Conservation (phyloP, 1,140 invertebrate genomes). For the Drosophila murphyi region DNA sequence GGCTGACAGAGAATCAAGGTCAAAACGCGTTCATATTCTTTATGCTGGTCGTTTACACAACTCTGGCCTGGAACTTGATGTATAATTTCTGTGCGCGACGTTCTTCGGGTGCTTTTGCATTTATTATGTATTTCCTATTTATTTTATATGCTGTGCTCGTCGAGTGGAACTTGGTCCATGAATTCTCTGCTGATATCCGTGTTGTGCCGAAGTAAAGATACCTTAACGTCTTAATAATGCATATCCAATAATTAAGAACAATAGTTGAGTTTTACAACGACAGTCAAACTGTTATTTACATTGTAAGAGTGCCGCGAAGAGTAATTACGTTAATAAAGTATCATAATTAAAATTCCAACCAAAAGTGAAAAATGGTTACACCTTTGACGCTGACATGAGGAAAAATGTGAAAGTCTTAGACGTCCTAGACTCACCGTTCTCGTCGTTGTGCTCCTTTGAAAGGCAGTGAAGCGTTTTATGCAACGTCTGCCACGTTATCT, state of each 20-base stretch:
- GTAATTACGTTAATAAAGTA: constrained; percentile 73
- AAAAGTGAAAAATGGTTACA: constrained; percentile 32
- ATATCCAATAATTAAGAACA: no score
- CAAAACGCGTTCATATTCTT: constrained; percentile 46
- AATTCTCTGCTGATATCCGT: neutral
- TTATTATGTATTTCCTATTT: constrained; percentile 36
- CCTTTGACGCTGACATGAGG: neutral
- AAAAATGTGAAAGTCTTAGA: neutral
- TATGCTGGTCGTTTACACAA: constrained; percentile 29
- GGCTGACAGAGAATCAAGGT: constrained; percentile 48
- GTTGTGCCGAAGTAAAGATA: neutral
- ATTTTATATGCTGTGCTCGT: constrained; percentile 25
- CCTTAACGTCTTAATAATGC: no score
- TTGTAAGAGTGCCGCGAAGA: constrained; percentile 11
- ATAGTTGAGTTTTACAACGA: no score
- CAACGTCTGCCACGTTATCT: constrained; percentile 28
- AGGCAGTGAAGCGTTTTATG: constrained; percentile 38
- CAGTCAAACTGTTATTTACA: neutral
- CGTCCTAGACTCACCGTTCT: neutral
- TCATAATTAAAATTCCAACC: constrained; percentile 57
- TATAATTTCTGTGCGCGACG: constrained; percentile 50
- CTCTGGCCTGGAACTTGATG: constrained; percentile 33
- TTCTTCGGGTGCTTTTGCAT: constrained; percentile 42
- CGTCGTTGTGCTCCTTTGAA: constrained; percentile 11
- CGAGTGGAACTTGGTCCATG: constrained; percentile 22